A percentile compares a stretch with the other conserved stretches of the same genome.
Conservation (phyloP, 2,113 vertebrate genomes). For the Psilopogon haemacephalus region DNA sequence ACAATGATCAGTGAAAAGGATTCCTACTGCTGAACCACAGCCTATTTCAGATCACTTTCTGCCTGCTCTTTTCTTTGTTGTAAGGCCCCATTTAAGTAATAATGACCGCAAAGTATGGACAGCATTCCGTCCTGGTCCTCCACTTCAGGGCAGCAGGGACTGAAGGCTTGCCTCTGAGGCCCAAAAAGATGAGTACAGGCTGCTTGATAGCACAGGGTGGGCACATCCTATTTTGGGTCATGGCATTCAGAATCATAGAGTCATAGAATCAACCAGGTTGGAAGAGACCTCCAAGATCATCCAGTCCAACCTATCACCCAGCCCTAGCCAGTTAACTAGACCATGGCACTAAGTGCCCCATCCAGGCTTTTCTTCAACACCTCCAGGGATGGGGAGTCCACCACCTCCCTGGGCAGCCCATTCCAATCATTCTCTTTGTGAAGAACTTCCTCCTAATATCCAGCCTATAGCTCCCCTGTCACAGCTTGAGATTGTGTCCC, state of each 20-base stretch:
- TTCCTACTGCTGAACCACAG: constrained; percentile 2
- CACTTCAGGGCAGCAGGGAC: not conserved
- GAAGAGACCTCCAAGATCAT: too few species aligned
- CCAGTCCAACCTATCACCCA: too few species aligned
- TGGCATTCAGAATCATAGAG: not conserved
- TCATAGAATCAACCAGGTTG: too few species aligned
- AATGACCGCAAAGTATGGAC: not conserved
- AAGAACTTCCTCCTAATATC: too few species aligned
- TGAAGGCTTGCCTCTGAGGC: not conserved
- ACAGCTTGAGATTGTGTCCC: too few species aligned
- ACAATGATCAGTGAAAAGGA: not conserved
- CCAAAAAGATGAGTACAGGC: accelerated
- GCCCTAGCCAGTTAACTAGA: too few species aligned
- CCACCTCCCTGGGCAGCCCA: too few species aligned
- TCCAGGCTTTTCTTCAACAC: too few species aligned
- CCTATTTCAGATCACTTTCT: constrained; percentile 17
- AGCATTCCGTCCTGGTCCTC: not conserved
- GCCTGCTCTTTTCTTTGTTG: not conserved
- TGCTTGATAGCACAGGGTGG: not conserved
- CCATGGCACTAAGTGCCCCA: too few species aligned
- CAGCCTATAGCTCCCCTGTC: too few species aligned
- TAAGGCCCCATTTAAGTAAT: not conserved
- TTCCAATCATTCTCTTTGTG: too few species aligned
- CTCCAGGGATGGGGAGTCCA: too few species aligned
- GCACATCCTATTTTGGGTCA: not conserved